These are phyloP conservation scores for Mustelus asterias DNA, from an alignment of 2,113 vertebrate species.

Conservation along the genomic window DNA sequence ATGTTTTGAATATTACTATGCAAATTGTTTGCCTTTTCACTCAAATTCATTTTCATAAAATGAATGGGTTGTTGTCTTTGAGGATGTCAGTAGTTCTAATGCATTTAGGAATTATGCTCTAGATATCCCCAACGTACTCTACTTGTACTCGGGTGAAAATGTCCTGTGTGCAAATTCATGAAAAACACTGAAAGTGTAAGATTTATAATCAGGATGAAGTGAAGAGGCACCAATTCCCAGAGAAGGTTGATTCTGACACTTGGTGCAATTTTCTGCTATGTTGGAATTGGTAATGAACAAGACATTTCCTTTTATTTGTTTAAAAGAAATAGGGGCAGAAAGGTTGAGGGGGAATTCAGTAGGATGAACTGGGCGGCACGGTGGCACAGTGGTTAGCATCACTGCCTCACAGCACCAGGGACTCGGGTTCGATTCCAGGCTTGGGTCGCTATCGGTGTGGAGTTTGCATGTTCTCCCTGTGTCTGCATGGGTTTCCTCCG, in stretches of 20 bases:
- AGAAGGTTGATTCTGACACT: not conserved
- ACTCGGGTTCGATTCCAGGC: too few species aligned
- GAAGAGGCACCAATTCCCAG: not conserved
- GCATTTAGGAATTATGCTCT: not conserved
- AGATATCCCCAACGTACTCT: not conserved
- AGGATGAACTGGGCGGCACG: not conserved
- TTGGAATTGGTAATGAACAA: not conserved
- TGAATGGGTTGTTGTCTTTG: not conserved
- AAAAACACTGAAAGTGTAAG: not conserved
- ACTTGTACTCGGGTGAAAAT: not conserved
- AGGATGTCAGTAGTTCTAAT: not conserved
- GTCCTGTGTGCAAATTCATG: not conserved
- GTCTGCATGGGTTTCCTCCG: too few species aligned
- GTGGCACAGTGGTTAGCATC: too few species aligned
- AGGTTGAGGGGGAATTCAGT: not conserved
- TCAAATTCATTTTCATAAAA: not conserved
- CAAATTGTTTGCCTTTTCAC: not conserved
- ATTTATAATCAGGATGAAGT: not conserved
- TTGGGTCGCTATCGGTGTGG: too few species aligned
- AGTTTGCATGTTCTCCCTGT: too few species aligned
- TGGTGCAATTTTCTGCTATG: not conserved
- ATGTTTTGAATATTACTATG: not conserved
- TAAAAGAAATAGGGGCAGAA: not conserved
- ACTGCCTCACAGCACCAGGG: too few species aligned
- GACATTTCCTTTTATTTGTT: not conserved